Base-by-base conservation (phyloP, 2,888 invertebrate species). In the Diabrotica balteata region DNA sequence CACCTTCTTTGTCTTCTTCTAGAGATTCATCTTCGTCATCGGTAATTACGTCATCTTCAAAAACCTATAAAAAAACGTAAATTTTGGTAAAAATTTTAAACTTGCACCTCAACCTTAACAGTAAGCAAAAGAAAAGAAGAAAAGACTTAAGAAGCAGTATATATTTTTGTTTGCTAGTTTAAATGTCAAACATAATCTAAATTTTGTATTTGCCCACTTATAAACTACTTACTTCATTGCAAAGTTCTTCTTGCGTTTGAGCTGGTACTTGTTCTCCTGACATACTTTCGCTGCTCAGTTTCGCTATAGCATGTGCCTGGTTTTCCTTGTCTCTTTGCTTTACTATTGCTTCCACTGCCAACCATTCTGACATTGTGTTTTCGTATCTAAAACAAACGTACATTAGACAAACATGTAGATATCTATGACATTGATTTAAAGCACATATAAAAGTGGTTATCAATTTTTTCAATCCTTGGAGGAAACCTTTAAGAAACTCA, bases 321-420 rank as follows among this genome's bases (percentile, higher is more conserved):
- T 90, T 91, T 81, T 94, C 94, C 70, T 91, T 90, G 77, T 96
- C 95, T 7, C 90, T 84, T 80, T 94, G 93, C 59, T 90, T 85
- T 0, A 97, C 95, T 71, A 97, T 96, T 0, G 96, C 96, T 80
- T 98, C 97, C 0, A 97, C 95, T 0, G 96, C 95, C 68, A 96
- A 83, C 97, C 97, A 97, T 82, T 97, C 96, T 0, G 96, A 95
- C 93, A 97, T 95, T 0, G 93, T 93, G 7, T 92, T 92, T 83
- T 97, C 96, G 77, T 95, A 96, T 68, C 90, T 89, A 71, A 61
- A 32, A 17, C 1, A 50, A 49, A 47, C 50, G n/a, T 42, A 61
- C 45, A 52, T 52, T 32, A 2, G 4, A 55, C 8, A 55, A 44
- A 45, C 8, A n/a, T 11, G 8, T 8, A 45, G 11, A 44, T 9